Evolutionary conservation across 2,888 invertebrate genomes (phyloP).

Genomic region (Drosophila stalkeri): DNA sequence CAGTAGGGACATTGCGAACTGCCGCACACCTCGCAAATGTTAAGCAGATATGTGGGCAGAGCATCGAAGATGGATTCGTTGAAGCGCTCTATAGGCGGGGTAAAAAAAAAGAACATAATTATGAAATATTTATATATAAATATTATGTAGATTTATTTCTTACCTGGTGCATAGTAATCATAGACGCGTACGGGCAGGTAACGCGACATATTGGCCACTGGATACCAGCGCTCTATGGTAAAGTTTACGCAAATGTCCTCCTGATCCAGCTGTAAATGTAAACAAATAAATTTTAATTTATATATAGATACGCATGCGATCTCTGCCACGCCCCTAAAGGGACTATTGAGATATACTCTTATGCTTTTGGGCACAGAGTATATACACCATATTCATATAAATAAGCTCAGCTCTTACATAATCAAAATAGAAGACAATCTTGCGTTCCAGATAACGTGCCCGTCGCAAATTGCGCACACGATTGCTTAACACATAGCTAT

Average conservation of each 20-base stretch:
- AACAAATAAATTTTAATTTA: background rate
- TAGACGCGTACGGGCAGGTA: slow-evolving; percentile 95
- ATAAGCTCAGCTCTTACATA: slow-evolving; percentile 88
- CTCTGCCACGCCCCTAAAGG: no score
- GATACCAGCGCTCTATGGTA: slow-evolving; percentile 97
- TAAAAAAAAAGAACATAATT: background rate
- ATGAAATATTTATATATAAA: background rate
- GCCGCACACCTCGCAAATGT: slow-evolving; percentile 97
- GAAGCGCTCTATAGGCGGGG: slow-evolving; percentile 89
- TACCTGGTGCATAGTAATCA: slow-evolving; percentile 98
- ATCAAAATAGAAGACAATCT: slow-evolving; percentile 96
- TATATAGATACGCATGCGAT: background rate
- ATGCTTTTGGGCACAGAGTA: no score
- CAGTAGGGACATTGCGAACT: slow-evolving; percentile 97
- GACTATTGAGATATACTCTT: no score
- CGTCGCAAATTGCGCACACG: slow-evolving; percentile 92
- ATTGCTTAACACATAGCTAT: slow-evolving; percentile 92
- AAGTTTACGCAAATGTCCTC: slow-evolving; percentile 96
- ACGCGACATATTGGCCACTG: slow-evolving; percentile 98
- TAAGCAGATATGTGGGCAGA: slow-evolving; percentile 92
- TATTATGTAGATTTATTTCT: slow-evolving; percentile 56
- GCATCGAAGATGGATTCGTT: slow-evolving; percentile 97
- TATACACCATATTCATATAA: no score
- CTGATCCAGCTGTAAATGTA: slow-evolving; percentile 88
- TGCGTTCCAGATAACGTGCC: slow-evolving; percentile 92